phyloP scores from a whole-genome alignment of 2,888 invertebrate genomes.

The Ophion obscuratus region DNA sequence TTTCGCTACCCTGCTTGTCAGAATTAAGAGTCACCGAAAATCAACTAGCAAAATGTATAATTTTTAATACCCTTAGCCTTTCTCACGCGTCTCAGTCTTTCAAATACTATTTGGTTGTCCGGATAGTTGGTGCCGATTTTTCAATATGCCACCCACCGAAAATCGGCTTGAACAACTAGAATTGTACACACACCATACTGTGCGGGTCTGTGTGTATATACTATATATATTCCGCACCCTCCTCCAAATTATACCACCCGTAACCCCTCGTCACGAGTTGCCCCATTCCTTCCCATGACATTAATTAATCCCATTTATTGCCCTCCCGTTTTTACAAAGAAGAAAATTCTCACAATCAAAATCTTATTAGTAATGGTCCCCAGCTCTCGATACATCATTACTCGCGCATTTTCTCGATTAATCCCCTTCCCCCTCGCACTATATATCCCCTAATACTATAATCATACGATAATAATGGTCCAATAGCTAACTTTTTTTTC shows the following conservation, averaged over 20 bases:
- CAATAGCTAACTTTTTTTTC: constrained; percentile 1
- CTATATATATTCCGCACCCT: constrained; percentile 8
- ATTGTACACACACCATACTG: no score
- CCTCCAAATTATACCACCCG: constrained; percentile 23
- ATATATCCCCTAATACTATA: background rate
- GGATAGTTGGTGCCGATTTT: no score
- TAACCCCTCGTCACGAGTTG: constrained; percentile 12
- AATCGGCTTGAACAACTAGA: no score
- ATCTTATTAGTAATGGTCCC: constrained; percentile 32
- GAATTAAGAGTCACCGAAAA: background rate
- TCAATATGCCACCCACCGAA: no score
- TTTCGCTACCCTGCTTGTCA: background rate
- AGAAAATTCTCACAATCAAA: constrained; percentile 23
- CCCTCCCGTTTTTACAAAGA: constrained; percentile 16
- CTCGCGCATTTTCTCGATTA: constrained; percentile 29
- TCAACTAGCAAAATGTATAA: background rate
- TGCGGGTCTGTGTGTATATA: background rate
- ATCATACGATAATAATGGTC: constrained; percentile 31
- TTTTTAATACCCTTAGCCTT: background rate
- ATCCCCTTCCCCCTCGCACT: constrained; percentile 17
- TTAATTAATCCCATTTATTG: constrained; percentile 43
- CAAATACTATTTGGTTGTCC: background rate
- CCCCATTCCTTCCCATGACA: constrained; percentile 16
- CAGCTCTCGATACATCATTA: constrained; percentile 25
- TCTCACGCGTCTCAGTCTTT: background rate